Conservation (phyloP, 2,888 invertebrate species). For the Acanthoscelides obtectus region DNA sequence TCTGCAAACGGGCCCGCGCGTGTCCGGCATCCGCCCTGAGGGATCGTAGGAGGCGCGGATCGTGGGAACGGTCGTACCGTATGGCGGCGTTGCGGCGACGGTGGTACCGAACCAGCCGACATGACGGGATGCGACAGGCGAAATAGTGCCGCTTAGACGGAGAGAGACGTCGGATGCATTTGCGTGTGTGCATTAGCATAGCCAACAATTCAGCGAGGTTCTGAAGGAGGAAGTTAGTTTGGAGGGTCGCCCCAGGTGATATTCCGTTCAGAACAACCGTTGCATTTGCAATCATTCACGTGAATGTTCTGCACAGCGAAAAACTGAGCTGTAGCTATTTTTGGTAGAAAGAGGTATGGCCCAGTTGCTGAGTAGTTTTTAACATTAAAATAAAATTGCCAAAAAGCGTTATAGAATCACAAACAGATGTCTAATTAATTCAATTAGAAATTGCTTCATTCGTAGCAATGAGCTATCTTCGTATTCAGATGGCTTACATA, state of each 20-base stretch:
- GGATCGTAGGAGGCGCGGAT: background rate
- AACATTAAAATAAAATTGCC: too few species aligned
- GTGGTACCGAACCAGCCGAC: background rate
- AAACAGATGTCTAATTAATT: too few species aligned
- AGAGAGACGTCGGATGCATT: background rate
- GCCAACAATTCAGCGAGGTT: background rate
- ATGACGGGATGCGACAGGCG: background rate
- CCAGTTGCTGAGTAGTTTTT: too few species aligned
- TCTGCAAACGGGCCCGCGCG: background rate
- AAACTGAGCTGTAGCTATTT: background rate
- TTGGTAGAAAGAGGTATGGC: too few species aligned
- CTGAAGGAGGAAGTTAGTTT: background rate
- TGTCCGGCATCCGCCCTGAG: background rate
- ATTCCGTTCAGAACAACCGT: background rate
- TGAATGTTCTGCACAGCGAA: background rate
- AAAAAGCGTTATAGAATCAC: too few species aligned
- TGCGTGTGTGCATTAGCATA: background rate
- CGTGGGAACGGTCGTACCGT: background rate
- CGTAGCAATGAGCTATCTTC: too few species aligned
- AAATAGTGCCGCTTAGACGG: background rate
- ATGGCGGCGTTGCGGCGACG: background rate
- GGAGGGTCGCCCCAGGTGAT: background rate
- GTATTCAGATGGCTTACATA: too few species aligned
- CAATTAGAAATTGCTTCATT: too few species aligned
- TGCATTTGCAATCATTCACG: background rate